Evolutionary conservation across 2,797 vertebrate species (phyloP), one percentile per base, ranked within the genome.

Genomic region (Smutsia gigantea): DNA sequence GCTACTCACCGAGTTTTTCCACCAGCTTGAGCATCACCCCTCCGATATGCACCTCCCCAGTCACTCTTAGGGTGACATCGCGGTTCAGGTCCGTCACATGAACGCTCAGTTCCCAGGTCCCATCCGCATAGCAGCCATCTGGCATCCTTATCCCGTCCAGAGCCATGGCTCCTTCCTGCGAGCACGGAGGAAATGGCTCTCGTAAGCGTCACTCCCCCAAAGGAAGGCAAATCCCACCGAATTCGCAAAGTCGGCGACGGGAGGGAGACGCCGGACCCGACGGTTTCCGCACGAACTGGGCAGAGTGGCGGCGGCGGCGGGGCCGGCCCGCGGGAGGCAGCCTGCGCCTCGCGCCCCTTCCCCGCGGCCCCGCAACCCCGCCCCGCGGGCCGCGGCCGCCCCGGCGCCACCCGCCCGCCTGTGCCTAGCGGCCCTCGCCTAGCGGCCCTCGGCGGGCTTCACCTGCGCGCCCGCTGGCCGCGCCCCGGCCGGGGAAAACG

Each of bases 141-240:
- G 99, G 99, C 99, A 99, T 99, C 98, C 99, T 99, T 98, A 99
- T 99, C 98, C 99, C 99, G 95, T 99, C 99, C 99, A 99, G 99
- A 97, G 99, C 99, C 99, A 99, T 99, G 90, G 96, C 97, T 98
- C 96, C 97, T 98, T 98, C 98, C 98, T 98, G 98, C 93, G 85
- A 84, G 93, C 86, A 75, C 92, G 93, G 94, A 98, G 97, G 97
- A 98, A 98, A 97, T 97, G 97, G 97, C 96, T 97, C 96, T 97
- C 83, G 86, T 97, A 34, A 96, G 97, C 96, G 97, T 97, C 97
- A 93, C 97, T 97, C 95, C 90, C 95, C 87, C 97, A 46, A 46
- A 95, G 95, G 77, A 29, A 94, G 90, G 74, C 83, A 82, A 86
- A 81, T 51, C 96, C 96, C 97, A 93, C 93, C 66, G 81, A 75